These are phyloP conservation scores for Pelmatolapia mariae DNA, from an alignment of 2,113 vertebrate genomes.

Conservation along the genomic window DNA sequence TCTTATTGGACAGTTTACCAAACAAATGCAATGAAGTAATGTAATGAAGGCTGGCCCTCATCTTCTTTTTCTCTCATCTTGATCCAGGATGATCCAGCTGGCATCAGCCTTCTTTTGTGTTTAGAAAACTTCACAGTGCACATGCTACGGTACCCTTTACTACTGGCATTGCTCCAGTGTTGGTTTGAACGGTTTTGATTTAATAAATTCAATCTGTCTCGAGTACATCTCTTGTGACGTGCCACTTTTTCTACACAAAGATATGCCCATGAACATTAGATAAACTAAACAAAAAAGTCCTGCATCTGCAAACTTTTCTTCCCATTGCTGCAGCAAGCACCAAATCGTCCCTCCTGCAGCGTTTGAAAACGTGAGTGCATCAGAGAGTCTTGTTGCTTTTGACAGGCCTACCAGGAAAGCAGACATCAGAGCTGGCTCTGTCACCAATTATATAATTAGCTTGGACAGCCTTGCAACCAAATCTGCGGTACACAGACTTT, in stretches of 20 bases:
- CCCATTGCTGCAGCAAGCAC: background rate
- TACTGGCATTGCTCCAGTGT: background rate
- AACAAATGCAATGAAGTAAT: background rate
- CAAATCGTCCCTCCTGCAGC: background rate
- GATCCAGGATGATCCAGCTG: background rate
- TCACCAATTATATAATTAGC: slow-evolving; percentile 51
- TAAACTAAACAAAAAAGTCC: background rate
- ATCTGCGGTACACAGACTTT: background rate
- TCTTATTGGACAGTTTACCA: background rate
- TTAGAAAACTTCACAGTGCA: background rate
- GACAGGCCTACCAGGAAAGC: slow-evolving; percentile 1
- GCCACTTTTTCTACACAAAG: background rate
- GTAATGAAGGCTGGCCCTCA: background rate
- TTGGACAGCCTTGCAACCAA: slow-evolving; percentile 22
- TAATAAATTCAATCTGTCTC: background rate
- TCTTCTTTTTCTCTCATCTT: background rate
- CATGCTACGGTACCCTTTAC: background rate
- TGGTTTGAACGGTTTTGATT: background rate
- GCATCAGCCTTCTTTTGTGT: background rate
- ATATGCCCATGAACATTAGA: background rate
- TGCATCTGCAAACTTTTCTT: background rate
- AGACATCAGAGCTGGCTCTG: slow-evolving; percentile 20
- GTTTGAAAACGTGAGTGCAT: background rate
- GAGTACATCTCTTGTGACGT: background rate
- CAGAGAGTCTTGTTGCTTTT: slow-evolving; percentile 11